Evolutionary conservation across 2,888 invertebrate species (phyloP), one percentile per base, ranked within the genome.

Genomic region (Sceliomorpha sp.): DNA sequence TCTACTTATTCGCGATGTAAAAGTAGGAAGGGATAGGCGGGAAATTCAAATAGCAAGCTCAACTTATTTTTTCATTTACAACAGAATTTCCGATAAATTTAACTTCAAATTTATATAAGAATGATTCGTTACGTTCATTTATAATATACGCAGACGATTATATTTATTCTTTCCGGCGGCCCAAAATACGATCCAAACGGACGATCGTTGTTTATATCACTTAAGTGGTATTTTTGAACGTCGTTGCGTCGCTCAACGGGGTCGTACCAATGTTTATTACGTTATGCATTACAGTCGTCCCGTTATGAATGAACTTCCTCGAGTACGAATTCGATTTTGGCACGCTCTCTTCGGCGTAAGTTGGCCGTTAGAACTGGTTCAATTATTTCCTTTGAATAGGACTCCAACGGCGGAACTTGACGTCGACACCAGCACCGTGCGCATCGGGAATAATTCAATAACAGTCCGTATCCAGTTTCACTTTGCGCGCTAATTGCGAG

Each of bases 301-400:
- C 55, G 60, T 45, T 64, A 70, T 70, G 70, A 70, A 70, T 70
- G 70, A 70, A 66, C 62, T 69, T 59, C 17, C 63, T 51, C 53
- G 31, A 36, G 34, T 37, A 29, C 29, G 51, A 40, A 51, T 29
- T 31, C 44, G 55, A 45, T 39, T 70, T 70, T 70, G 60, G 51
- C 60, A 45, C 14, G 24, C 37, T 12, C 40, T 27, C 26, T 47
- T 32, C 32, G 15, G 56, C 44, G 9, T 27, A 37, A 68, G 39
- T 62, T 69, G 34, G 51, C 9, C 50, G 32, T 34, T 36, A 42
- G 39, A 40, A 47, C 34, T 26, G 14, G 36, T 62, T 56, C 39
- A 55, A 48, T 59, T 59, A 50, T 37, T 42, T 58, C 44, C 45
- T 58, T 37, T 44, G 56, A 50, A 55, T 55, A 36, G 27, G 15